Evolutionary conservation across 92 coral and sea anemone genomes (phyloP).

Genomic region (Epizoanthus stellaris): DNA sequence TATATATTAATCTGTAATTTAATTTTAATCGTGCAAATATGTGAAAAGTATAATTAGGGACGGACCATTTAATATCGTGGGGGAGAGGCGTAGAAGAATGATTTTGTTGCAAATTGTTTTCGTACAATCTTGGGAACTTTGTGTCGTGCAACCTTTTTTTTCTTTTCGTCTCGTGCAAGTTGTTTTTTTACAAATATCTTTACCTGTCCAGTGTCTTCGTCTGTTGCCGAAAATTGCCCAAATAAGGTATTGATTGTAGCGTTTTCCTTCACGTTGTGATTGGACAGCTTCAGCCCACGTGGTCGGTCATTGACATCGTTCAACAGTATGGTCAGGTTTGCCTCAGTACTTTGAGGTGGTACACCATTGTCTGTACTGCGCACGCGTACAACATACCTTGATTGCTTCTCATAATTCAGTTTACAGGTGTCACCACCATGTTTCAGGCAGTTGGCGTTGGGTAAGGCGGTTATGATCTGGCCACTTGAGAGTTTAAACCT

Average conservation of each 20-base stretch:
- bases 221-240: conserved; percentile 79
- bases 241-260: conserved; percentile 75
- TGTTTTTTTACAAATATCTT: no score
- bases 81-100: no score
- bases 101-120: no score
- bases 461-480: conserved; percentile 71
- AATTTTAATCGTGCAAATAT: no score
- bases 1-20: no score
- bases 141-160: no score
- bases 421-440: conserved; percentile 85
- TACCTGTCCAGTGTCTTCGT: conserved; percentile 77
- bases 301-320: conserved; percentile 94
- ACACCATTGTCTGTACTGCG: conserved; percentile 90
- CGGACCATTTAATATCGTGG: no score
- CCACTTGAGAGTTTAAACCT: conserved; percentile 78
- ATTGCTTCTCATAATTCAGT: conserved; percentile 79
- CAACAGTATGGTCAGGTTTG: conserved; percentile 67
- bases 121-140: no score
- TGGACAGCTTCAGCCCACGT: conserved; percentile 81
- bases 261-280: conserved; percentile 83
- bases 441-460: conserved; percentile 72
- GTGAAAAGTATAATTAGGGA: no score
- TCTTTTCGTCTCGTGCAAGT: no score
- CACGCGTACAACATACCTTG: conserved; percentile 75
- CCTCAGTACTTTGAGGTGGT: conserved; percentile 76